Conservation (phyloP, 1,140 invertebrate genomes). For the Heliconius nattereri region DNA sequence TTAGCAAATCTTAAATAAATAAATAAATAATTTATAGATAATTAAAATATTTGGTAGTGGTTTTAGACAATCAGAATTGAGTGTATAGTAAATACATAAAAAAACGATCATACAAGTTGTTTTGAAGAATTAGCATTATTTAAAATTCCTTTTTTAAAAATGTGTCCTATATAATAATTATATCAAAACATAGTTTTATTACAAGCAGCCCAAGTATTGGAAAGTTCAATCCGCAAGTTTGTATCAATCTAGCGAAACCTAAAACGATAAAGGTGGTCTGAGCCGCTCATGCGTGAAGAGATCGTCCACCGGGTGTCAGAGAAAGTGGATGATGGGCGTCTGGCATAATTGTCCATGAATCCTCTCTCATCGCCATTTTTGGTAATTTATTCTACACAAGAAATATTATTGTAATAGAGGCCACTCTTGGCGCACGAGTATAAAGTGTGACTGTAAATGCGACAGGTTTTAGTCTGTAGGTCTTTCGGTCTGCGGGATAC, state of each 20-base stretch:
- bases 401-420: background rate
- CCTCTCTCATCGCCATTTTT: background rate
- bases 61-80: background rate
- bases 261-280: slow-evolving; percentile 45
- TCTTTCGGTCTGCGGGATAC: too few species aligned
- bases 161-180: background rate
- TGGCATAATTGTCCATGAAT: slow-evolving; percentile 68
- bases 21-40: too few species aligned
- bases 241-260: slow-evolving; percentile 29
- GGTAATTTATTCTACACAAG: background rate
- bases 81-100: background rate
- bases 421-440: too few species aligned
- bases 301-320: slow-evolving; percentile 41
- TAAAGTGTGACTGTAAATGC: too few species aligned
- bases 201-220: slow-evolving; percentile 1
- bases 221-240: slow-evolving; percentile 33
- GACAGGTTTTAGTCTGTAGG: too few species aligned
- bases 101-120: too few species aligned
- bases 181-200: background rate
- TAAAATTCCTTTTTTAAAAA: background rate
- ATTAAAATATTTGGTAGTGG: too few species aligned
- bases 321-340: slow-evolving; percentile 70
- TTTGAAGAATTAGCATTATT: too few species aligned
- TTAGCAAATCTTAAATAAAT: too few species aligned
- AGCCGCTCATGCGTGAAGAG: slow-evolving; percentile 32